Percentiles rank a stretch among this genome's conserved stretches.
Evolutionary conservation across 2,888 invertebrate species (phyloP).

Genomic region (Camptogramma bilineatum): DNA sequence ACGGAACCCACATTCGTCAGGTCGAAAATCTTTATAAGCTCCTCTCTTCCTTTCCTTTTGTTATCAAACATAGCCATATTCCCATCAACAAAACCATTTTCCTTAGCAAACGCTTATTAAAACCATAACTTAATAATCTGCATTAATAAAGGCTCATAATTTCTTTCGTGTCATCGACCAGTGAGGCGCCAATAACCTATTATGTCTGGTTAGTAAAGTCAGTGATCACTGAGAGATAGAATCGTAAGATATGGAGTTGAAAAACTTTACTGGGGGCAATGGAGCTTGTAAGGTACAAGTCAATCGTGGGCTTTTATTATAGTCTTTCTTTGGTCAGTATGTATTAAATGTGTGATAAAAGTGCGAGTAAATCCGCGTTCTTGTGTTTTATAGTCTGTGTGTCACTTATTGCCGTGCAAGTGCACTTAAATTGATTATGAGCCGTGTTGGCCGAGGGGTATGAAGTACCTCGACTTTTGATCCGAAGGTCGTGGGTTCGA

Average conservation of each 20-base stretch:
- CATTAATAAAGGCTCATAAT: slow-evolving; percentile 39
- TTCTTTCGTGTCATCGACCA: slow-evolving; percentile 41
- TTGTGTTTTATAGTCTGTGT: no score
- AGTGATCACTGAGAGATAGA: slow-evolving; percentile 22
- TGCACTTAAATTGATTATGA: no score
- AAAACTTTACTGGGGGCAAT: slow-evolving; percentile 18
- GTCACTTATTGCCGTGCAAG: no score
- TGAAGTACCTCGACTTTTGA: no score
- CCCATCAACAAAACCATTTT: slow-evolving; percentile 9
- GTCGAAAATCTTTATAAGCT: no score
- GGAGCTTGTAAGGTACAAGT: slow-evolving; percentile 5
- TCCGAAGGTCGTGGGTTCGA: no score
- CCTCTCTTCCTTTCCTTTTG: no score
- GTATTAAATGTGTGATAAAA: no score
- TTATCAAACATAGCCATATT: slow-evolving; percentile 9
- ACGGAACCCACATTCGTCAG: no score
- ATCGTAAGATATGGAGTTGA: slow-evolving; percentile 11
- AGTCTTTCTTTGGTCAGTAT: neutral
- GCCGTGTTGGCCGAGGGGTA: no score
- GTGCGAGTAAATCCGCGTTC: no score
- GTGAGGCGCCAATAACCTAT: slow-evolving; percentile 41
- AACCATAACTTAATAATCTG: slow-evolving; percentile 20
- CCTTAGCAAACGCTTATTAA: slow-evolving; percentile 18
- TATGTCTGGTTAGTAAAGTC: slow-evolving; percentile 34
- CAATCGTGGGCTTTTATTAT: neutral